These are phyloP conservation scores for Bombus waltoni DNA, from an alignment of 1,140 invertebrate genomes.

Conservation along the genomic window DNA sequence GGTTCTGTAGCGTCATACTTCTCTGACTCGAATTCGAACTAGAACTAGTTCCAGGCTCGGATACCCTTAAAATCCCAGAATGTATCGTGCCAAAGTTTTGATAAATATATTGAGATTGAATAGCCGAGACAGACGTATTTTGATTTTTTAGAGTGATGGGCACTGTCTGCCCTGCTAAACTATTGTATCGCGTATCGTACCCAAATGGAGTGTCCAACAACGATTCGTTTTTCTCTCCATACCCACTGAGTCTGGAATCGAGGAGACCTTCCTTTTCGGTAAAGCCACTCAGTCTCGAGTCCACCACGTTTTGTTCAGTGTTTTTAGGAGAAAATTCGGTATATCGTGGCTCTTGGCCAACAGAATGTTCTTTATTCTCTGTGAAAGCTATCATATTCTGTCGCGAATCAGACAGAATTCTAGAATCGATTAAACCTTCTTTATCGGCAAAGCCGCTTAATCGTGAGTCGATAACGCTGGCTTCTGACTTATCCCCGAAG, in stretches of 20 bases:
- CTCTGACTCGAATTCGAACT: conserved; percentile 80
- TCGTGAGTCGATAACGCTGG: conserved; percentile 77
- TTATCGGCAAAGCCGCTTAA: conserved; percentile 81
- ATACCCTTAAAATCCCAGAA: conserved; percentile 79
- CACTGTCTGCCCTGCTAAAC: conserved; percentile 80
- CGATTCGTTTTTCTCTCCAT: conserved; percentile 72
- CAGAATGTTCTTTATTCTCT: conserved; percentile 76
- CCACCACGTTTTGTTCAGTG: conserved; percentile 47
- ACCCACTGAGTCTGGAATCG: conserved; percentile 63
- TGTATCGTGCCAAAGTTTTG: conserved; percentile 82
- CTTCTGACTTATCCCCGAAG: conserved; percentile 77
- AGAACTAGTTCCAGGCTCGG: conserved; percentile 79
- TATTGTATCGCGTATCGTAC: conserved; percentile 77
- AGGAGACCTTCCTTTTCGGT: conserved; percentile 73
- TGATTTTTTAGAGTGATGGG: conserved; percentile 82
- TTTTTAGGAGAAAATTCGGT: conserved; percentile 70
- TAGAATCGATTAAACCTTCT: conserved; percentile 80
- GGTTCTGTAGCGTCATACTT: conserved; percentile 81
- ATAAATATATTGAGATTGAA: conserved; percentile 79
- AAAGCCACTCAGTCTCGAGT: conserved; percentile 67
- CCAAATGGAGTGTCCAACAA: conserved; percentile 77
- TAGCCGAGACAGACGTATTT: conserved; percentile 76
- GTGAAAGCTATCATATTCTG: conserved; percentile 81
- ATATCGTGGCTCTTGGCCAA: conserved; percentile 77
- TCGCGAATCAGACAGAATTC: conserved; percentile 77